These are phyloP conservation scores for Clarias platycephalus DNA, from an alignment of 2,797 vertebrate genomes.

Conservation along the genomic window DNA sequence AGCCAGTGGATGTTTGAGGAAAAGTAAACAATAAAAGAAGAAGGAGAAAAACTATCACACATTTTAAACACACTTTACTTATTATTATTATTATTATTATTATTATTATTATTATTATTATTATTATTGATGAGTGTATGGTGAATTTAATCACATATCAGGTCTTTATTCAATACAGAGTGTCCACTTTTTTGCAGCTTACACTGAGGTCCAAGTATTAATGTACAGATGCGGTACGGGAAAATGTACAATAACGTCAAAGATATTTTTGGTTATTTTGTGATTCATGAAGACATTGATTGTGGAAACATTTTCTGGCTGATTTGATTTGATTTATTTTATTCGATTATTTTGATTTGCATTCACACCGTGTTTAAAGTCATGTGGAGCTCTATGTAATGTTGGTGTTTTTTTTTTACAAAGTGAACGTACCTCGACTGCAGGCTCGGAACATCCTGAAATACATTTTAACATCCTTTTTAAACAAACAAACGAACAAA, in stretches of 20 bases:
- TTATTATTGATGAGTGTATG: conserved; percentile 59
- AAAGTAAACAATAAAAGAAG: not conserved
- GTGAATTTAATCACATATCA: conserved; percentile 59
- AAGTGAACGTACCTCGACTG: conserved; percentile 69
- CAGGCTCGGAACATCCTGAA: conserved; percentile 68
- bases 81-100: conserved; percentile 33
- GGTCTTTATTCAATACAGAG: conserved; percentile 49
- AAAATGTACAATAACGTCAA: conserved; percentile 93
- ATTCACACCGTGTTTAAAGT: conserved; percentile 84
- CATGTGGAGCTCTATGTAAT: conserved; percentile 82
- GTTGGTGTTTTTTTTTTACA: conserved; percentile 79
- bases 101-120: conserved; percentile 61
- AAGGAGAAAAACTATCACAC: conserved; percentile 14
- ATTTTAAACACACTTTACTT: conserved; percentile 24
- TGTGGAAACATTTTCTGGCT: conserved; percentile 70
- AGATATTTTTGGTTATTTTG: conserved; percentile 87
- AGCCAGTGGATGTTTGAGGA: conserved; percentile 24
- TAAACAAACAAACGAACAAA: not conserved
- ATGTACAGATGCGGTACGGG: conserved; percentile 72
- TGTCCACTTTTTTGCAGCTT: conserved; percentile 27
- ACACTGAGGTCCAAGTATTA: conserved; percentile 40
- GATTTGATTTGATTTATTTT: conserved; percentile 65
- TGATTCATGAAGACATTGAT: conserved; percentile 85
- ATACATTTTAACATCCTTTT: conserved; percentile 66
- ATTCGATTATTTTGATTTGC: not conserved